These are phyloP conservation scores for Pollenia labialis DNA, from an alignment of 2,888 invertebrate genomes.

Conservation along the genomic window DNA sequence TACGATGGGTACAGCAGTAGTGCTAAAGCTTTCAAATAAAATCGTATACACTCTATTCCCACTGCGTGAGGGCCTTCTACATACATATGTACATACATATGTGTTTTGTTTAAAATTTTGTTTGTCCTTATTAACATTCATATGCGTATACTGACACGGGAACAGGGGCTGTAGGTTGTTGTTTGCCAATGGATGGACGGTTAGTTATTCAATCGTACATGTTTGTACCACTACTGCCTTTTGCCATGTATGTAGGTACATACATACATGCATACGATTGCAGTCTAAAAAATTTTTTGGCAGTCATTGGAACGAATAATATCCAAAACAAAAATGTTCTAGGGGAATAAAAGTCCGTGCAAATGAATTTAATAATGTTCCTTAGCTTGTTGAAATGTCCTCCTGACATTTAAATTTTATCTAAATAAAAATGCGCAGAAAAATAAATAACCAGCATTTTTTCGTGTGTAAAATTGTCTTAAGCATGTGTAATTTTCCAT, in stretches of 20 bases:
- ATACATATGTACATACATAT: neutral
- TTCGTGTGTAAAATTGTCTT: too few relatives aligned
- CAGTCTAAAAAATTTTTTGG: neutral
- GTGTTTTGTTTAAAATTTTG: conserved; percentile 29
- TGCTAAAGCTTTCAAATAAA: conserved; percentile 65
- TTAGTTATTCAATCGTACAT: conserved; percentile 63
- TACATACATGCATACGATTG: conserved; percentile 12
- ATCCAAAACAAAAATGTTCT: too few relatives aligned
- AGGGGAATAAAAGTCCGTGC: too few relatives aligned
- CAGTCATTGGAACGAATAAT: neutral
- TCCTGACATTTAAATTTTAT: too few relatives aligned
- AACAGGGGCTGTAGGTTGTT: conserved; percentile 41
- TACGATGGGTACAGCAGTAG: conserved; percentile 49
- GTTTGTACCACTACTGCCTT: conserved; percentile 30
- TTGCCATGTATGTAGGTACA: neutral
- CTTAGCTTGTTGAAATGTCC: too few relatives aligned
- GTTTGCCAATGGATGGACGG: conserved; percentile 60
- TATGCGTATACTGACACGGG: conserved; percentile 3
- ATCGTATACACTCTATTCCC: conserved; percentile 50
- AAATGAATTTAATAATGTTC: too few relatives aligned
- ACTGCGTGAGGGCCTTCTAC: conserved; percentile 66
- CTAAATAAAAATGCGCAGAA: too few relatives aligned
- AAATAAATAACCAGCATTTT: too few relatives aligned
- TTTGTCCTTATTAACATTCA: conserved; percentile 56
- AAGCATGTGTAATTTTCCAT: too few relatives aligned